Conservation (phyloP, 2,888 invertebrate genomes). For the Acanthococcus lagerstroemiae region DNA sequence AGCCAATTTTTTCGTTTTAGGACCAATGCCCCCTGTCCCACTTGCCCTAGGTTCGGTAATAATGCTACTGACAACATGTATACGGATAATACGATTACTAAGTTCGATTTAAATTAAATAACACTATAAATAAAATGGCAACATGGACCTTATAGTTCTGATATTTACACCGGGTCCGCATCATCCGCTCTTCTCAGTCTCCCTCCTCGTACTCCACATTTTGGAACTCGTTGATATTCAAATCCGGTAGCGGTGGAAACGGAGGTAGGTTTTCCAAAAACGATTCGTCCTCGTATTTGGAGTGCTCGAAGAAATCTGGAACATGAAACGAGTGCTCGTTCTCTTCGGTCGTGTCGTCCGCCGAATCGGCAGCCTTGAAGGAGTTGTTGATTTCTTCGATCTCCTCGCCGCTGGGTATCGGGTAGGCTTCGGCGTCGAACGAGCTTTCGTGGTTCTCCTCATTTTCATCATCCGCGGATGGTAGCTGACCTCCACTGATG, state of each 20-base stretch:
- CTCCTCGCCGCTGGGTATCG: not conserved
- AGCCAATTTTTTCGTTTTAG: too few relatives aligned
- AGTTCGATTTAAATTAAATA: too few relatives aligned
- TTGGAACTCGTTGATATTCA: conserved; percentile 6
- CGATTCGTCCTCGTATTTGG: not conserved
- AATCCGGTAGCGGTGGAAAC: conserved; percentile 15
- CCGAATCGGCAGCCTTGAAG: too few relatives aligned
- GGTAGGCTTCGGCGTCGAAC: not conserved
- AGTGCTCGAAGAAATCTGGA: not conserved
- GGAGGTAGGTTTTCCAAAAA: conserved; percentile 15
- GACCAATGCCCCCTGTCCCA: too few relatives aligned
- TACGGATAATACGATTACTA: too few relatives aligned
- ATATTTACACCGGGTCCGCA: not conserved
- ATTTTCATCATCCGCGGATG: not conserved
- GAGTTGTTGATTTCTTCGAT: not conserved
- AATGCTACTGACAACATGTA: too few relatives aligned
- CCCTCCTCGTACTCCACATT: conserved; percentile 10
- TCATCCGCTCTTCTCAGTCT: not conserved
- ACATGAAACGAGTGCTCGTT: not conserved
- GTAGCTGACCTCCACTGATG: not conserved
- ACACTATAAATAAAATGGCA: too few relatives aligned
- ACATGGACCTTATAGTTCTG: too few relatives aligned
- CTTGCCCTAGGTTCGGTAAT: too few relatives aligned
- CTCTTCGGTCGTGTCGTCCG: not conserved
- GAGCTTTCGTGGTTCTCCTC: not conserved